Evolutionary conservation across 2,113 vertebrate genomes (phyloP).

Genomic region (Laterallus jamaicensis): DNA sequence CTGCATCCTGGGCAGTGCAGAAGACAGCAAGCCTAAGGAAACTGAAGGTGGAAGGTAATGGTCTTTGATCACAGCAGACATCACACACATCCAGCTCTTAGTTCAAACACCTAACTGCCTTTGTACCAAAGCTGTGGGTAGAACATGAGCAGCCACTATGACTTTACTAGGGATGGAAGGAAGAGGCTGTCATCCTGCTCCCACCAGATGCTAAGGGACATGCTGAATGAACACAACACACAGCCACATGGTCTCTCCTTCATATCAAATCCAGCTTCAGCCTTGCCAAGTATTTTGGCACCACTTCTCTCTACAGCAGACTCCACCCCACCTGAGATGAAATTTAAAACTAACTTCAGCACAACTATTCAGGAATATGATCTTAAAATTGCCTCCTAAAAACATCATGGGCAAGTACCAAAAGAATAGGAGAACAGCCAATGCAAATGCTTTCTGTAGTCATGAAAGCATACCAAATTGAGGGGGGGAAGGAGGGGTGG

Average conservation of each 20-base stretch:
- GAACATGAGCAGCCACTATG: rapidly evolving
- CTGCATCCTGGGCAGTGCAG: background rate
- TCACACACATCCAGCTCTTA: background rate
- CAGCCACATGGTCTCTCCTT: background rate
- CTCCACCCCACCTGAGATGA: background rate
- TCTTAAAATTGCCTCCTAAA: background rate
- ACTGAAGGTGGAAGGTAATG: background rate
- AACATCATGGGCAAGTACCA: background rate
- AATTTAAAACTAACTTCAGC: background rate
- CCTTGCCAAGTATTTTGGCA: background rate
- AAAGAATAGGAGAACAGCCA: background rate
- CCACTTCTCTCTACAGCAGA: background rate
- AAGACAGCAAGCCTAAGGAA: background rate
- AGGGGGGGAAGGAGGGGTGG: too few species aligned
- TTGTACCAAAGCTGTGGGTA: background rate
- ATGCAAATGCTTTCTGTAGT: background rate
- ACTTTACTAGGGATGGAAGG: background rate
- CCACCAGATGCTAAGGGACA: background rate
- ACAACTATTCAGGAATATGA: background rate
- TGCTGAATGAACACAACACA: background rate
- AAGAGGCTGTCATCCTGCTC: background rate
- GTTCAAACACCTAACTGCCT: background rate
- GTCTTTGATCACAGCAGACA: background rate
- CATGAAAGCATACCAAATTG: background rate
- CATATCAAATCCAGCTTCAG: background rate